phyloP scores from a whole-genome alignment of 2,888 invertebrate genomes.

The Ernsta delagoae region DNA sequence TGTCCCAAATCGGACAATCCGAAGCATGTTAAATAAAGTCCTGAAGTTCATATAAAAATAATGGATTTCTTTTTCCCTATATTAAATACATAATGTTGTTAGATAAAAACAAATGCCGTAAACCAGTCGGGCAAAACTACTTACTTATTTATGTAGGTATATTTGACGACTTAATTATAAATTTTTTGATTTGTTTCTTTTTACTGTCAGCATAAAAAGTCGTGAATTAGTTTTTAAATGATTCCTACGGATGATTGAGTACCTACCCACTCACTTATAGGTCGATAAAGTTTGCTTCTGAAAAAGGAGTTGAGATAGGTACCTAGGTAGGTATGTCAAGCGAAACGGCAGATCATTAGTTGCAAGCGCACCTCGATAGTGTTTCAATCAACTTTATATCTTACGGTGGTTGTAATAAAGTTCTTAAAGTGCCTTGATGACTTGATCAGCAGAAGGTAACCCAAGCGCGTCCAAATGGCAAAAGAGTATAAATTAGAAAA shows the following conservation, averaged over 20 bases:
- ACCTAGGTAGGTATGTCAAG: neutral
- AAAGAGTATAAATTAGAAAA: constrained; percentile 75
- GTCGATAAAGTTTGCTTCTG: neutral
- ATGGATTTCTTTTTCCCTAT: no score
- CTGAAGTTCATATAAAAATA: no score
- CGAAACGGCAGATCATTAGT: neutral
- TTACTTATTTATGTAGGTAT: no score
- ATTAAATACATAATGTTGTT: no score
- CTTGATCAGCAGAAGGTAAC: constrained; percentile 33
- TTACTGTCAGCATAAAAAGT: neutral
- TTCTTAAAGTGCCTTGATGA: neutral
- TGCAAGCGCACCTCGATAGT: neutral
- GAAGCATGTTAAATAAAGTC: no score
- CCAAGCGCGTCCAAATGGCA: constrained; percentile 52
- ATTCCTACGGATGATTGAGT: neutral
- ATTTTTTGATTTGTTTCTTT: neutral
- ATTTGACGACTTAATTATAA: constrained; percentile 4
- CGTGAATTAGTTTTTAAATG: neutral
- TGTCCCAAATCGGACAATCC: no score
- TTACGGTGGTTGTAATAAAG: neutral
- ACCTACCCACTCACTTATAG: neutral
- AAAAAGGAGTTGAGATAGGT: neutral
- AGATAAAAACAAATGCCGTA: neutral
- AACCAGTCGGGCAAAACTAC: neutral
- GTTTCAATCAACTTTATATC: neutral